Conservation (phyloP, 2,797 vertebrate species). For the Megaceryle alcyon region DNA sequence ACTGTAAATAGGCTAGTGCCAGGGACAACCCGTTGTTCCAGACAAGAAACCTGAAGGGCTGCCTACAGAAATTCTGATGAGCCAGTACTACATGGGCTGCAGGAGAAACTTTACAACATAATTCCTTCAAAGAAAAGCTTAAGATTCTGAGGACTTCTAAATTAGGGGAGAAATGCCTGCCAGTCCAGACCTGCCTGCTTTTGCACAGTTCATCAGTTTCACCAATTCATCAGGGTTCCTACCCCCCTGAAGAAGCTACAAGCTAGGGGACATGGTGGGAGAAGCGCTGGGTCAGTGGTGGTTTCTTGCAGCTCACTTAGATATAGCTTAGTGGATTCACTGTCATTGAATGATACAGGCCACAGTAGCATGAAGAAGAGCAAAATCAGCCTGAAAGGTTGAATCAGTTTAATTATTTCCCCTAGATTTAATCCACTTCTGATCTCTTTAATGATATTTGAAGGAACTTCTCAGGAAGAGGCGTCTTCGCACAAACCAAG, state of each 20-base stretch:
- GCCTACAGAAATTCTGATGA: background rate
- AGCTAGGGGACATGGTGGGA: rapidly evolving
- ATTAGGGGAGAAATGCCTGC: background rate
- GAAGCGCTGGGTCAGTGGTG: rapidly evolving
- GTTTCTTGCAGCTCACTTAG: background rate
- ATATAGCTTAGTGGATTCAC: background rate
- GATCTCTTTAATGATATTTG: background rate
- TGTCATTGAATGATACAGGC: background rate
- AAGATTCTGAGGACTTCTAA: background rate
- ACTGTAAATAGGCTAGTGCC: background rate
- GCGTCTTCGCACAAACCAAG: background rate
- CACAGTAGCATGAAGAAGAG: background rate
- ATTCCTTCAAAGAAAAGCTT: background rate
- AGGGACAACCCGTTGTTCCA: background rate
- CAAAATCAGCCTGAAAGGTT: background rate
- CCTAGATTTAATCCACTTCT: background rate
- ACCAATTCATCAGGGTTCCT: background rate
- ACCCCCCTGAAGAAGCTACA: background rate
- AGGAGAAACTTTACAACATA: background rate
- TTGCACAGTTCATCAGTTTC: background rate
- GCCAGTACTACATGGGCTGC: background rate
- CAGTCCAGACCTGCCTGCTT: background rate
- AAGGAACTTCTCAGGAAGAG: background rate
- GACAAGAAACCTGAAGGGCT: background rate
- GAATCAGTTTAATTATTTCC: background rate